Base-by-base conservation (phyloP, 2,113 vertebrate species). In the Channa maculata region DNA sequence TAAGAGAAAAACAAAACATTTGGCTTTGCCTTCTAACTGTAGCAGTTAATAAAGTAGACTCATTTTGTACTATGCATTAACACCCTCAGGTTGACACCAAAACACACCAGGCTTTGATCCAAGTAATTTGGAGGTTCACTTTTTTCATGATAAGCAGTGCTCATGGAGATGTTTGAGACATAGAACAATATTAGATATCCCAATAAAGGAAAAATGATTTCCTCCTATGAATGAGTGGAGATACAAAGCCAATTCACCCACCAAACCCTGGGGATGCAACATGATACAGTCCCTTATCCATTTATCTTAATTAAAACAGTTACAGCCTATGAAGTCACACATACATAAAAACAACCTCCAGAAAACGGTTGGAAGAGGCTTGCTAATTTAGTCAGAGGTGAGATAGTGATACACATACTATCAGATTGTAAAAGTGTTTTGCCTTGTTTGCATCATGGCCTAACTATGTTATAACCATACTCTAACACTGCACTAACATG, bases 311-410 rank as follows among this genome's bases (percentile, higher is more conserved):
- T 89, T 71, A 53, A 78, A 41, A 80, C 53, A 80, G 63, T 39
- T 73, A 24, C 55, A 73, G 37, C 15, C 15, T 38, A 24, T 14
- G 48, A 41, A 15, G 9, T 15, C 65, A 24, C 58, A 55, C 59
- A 63, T n/a, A 50, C 59, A 43, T 57, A 65, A 2, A 6, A 62
- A 50, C 46, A 24, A 39, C 57, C 71, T 57, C 37, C 53, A 38
- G 55, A 24, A 48, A 14, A 36, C 15, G 58, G 1, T 64, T 71
- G 48, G 54, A 51, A 46, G 15, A 39, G 24, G 52, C 55, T 65
- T 61, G 49, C 39, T 78, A 65, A 79, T 82, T 49, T 79, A 60
- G 69, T 88, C 80, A 86, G 73, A 69, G 67, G 73, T 86, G 62
- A 86, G 64, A 75, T 44, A 64, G 36, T 83, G 66, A 71, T 52